Evolutionary conservation across 2,113 vertebrate species (phyloP), one percentile per base, ranked within the genome.

Genomic region (Pelecanoides urinatrix): DNA sequence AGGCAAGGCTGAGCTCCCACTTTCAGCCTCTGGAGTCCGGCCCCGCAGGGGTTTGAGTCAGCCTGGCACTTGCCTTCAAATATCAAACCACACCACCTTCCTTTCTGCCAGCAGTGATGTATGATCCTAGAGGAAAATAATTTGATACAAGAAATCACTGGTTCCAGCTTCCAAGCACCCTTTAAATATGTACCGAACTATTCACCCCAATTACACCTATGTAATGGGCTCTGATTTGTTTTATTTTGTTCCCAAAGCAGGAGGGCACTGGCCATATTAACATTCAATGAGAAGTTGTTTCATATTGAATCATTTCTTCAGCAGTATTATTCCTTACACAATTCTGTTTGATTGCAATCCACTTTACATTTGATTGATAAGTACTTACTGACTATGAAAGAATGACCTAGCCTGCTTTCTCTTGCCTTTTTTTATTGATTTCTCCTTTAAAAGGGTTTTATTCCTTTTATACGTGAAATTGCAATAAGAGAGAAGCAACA

Each of bases 171-270:
- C 88, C 82, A 87, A 92, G 71, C 2, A 3, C 44, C 50, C 73
- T 96, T 94, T 95, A 92, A 93, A 95, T 77, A 77, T 11, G 19
- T 79, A 75, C 91, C 6, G 1, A 95, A 97, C 81, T 92, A 56
- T 95, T 97, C 94, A 92, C 96, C 94, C 91, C 96, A 96, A 95
- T 96, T 96, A 97, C 71, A 72, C 73, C 86, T 85, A 13, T 70
- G 92, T 92, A 95, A 97, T 66, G 52, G 77, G 85, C 85, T 96
- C 95, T 49, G 79, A 95, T 95, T 93, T 95, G 93, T 92, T 96
- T 91, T 80, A 2, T 71, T 96, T 87, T 95, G 30, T 94, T 90
- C 92, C 86, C 81, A 74, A 92, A 92, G 79, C 82, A 90, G 86
- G 76, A 80, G 87, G 89, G 90, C 83, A 85, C 79, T 71, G 79